Base-by-base conservation (phyloP, 2,888 invertebrate genomes). In the Tachystola acroxantha region DNA sequence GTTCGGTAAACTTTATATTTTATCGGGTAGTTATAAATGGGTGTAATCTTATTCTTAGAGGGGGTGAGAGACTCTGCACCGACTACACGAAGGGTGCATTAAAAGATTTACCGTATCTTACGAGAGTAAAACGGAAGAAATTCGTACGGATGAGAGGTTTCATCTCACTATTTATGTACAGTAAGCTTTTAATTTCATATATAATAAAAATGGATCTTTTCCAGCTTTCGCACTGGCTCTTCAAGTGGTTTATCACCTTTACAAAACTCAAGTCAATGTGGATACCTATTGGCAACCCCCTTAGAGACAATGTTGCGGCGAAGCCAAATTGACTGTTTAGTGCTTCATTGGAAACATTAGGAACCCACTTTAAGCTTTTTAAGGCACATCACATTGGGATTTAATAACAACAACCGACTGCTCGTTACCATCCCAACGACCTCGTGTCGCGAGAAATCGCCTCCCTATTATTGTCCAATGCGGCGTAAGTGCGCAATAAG, bases 271-370 rank as follows among this genome's bases (percentile, higher is more conserved):
- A 46, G 60, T 64, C 65, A 65, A 74, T 72, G 72, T 65, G 71
- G 65, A 63, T 66, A n/a, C n/a, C n/a, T 63, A 64, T 51, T 59
- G 48, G n/a, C 24, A n/a, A n/a, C 57, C 45, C 44, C 42, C 33
- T 22, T 40, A 4, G 13, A 33, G 33, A 7, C n/a, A n/a, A n/a
- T n/a, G 10, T 66, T 62, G 61, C 57, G 57, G 63, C 61, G 72
- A 70, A 73, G 68, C 66, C 64, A 67, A 40, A 40, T 31, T 26
- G 31, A 34, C 49, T 65, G 72, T 69, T 70, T 62, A 68, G 64
- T 72, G 63, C 63, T 76, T 76, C 77, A 76, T 75, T 69, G 64
- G 68, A 57, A 63, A 70, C 66, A 76, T 80, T 77, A 78, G 75
- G 72, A 69, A 54, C 44, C 57, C 59, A 53, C 54, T 57, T 63